A percentile compares a stretch with the other conserved stretches of the same genome.
These are phyloP conservation scores for Heteromyza rotundicornis DNA, from an alignment of 2,888 invertebrate species.

Conservation along the genomic window DNA sequence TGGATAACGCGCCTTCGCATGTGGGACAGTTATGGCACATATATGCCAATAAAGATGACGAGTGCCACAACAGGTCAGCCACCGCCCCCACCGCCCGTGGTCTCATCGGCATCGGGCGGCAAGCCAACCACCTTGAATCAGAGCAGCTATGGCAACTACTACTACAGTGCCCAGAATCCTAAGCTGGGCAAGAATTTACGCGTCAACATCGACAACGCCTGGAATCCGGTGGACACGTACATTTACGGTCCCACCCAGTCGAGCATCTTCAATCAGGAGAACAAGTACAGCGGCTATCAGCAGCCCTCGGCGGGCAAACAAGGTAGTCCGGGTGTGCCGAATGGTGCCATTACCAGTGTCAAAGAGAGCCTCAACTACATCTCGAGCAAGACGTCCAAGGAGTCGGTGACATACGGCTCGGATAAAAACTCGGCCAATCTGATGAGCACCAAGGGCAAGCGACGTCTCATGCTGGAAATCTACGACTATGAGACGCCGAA, in stretches of 20 bases:
- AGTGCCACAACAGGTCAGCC: constrained; percentile 58
- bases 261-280: constrained; percentile 62
- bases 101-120: constrained; percentile 51
- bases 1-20: constrained; percentile 77
- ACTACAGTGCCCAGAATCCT: constrained; percentile 62
- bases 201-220: constrained; percentile 62
- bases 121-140: constrained; percentile 54
- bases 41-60: constrained; percentile 60
- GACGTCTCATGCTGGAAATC: constrained; percentile 70
- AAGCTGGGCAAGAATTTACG: constrained; percentile 60
- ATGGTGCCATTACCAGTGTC: constrained; percentile 46
- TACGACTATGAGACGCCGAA: constrained; percentile 79
- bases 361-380: constrained; percentile 61
- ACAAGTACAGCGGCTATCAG: constrained; percentile 61
- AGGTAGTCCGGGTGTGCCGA: constrained; percentile 28
- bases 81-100: constrained; percentile 55
- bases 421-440: constrained; percentile 44
- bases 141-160: constrained; percentile 58
- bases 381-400: constrained; percentile 41
- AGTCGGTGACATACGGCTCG: constrained; percentile 33
- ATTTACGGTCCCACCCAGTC: constrained; percentile 63
- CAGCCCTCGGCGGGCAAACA: constrained; percentile 42
- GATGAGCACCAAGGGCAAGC: constrained; percentile 58
- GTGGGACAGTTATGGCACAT: constrained; percentile 74
- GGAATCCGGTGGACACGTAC: constrained; percentile 63